These are phyloP conservation scores for Calidris pugnax DNA, from an alignment of 2,113 vertebrate species.

Conservation along the genomic window DNA sequence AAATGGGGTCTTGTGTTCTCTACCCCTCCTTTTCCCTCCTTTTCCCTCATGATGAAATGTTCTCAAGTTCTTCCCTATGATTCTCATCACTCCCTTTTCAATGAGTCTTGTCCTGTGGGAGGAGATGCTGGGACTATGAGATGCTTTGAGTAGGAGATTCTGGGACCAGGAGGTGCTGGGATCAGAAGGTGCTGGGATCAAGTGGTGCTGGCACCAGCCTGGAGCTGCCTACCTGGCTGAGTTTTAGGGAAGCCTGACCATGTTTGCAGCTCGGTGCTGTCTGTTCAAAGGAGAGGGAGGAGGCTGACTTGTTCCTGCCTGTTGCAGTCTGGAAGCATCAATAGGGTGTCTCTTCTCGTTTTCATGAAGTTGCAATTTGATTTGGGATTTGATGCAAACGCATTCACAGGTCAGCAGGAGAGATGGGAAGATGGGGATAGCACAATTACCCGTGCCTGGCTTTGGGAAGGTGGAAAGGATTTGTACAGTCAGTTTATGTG, in stretches of 20 bases:
- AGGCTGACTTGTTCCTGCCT: not conserved
- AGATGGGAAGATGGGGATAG: fast-evolving
- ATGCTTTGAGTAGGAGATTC: too few species aligned
- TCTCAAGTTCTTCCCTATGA: not conserved
- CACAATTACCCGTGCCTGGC: not conserved
- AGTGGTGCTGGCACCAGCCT: not conserved
- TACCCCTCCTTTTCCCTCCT: too few species aligned
- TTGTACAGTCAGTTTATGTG: not conserved
- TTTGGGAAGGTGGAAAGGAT: not conserved
- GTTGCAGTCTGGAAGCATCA: not conserved
- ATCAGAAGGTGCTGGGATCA: not conserved
- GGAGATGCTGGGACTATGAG: not conserved
- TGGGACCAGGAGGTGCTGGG: too few species aligned
- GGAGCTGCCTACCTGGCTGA: not conserved
- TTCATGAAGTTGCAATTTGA: not conserved
- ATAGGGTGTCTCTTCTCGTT: not conserved
- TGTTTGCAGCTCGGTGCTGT: not conserved
- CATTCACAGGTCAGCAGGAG: too few species aligned
- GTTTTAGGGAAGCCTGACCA: not conserved
- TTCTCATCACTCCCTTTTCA: fast-evolving
- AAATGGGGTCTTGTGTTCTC: not conserved
- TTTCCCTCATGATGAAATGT: fast-evolving
- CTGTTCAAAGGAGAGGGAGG: not conserved
- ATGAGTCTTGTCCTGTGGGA: not conserved
- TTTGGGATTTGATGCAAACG: not conserved